phyloP scores from a whole-genome alignment of 2,888 invertebrate genomes.

The Empis livida region DNA sequence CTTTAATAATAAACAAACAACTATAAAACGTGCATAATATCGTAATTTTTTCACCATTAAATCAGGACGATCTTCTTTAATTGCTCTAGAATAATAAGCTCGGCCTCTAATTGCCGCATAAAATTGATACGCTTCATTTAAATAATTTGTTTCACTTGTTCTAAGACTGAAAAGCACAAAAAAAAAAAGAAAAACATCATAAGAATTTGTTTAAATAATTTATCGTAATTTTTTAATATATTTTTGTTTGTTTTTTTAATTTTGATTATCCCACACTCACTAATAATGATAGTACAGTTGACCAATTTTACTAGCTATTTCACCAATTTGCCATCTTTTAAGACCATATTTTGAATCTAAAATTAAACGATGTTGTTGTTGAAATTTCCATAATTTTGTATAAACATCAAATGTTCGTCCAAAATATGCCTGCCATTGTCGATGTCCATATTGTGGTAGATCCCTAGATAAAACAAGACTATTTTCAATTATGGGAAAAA shows the following conservation, averaged over 20 bases:
- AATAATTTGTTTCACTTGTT: conserved; percentile 91
- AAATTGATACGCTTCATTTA: conserved; percentile 92
- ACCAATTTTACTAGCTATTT: conserved; percentile 96
- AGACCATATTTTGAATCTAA: conserved; percentile 87
- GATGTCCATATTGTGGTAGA: conserved; percentile 92
- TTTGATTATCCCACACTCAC: conserved; percentile 42
- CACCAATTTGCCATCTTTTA: conserved; percentile 97
- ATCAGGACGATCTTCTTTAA: conserved; percentile 87
- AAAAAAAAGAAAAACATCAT: not conserved
- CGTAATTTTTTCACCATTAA: conserved; percentile 92
- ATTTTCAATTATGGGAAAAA: not conserved
- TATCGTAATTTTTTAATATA: no score
- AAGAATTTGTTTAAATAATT: no score
- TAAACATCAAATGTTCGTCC: conserved; percentile 95
- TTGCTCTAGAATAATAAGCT: conserved; percentile 86
- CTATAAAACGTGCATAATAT: conserved; percentile 93
- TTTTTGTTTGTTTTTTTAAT: not conserved
- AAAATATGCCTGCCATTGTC: conserved; percentile 96
- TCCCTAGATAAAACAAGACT: conserved; percentile 46
- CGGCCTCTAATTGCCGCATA: conserved; percentile 90
- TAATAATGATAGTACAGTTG: conserved; percentile 98
- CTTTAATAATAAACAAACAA: conserved; percentile 85
- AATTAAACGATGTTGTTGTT: conserved; percentile 86
- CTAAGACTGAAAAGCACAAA: conserved; percentile 49
- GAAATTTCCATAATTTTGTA: conserved; percentile 96